Base-by-base conservation (phyloP, 1,140 invertebrate species). In the Zaprionus ornatus region DNA sequence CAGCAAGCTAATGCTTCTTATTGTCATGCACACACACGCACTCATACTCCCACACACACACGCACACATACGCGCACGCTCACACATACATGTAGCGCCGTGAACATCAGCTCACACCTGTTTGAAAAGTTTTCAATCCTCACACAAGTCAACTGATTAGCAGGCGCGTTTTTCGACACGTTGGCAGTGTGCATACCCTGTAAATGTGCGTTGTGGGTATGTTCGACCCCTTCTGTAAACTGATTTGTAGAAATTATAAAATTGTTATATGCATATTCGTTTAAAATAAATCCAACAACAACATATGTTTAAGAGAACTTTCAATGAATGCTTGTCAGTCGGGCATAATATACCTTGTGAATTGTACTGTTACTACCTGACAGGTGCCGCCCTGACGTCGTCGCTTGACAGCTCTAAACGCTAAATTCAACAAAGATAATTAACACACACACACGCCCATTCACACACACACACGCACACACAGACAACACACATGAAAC, bases 371-470 rank as follows among this genome's bases (percentile, higher is more conserved):
- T 79, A 63, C 42, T 57, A 62, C 19, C 63, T 77, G 74, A 27
- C 70, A 71, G 54, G 25, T 79, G 74, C 75, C 63, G 61, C 48
- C 56, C 67, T 66, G 55, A 66, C 61, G 64, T 61, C 80, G 48
- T 48, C 40, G 15, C 54, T 77, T 86, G 83, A 87, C 84, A 88
- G 84, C 83, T 80, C 74, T 72, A 88, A 86, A 80, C 50, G 78
- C 81, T 77, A 74, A 84, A 84, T 85, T 77, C 57, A 71, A 80
- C 65, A 65, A 56, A 79, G 67, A 88, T 88, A 87, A 87, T 86
- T 86, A 86, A 80, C 80, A 66, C 67, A 75, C 62, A 76, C 27
- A 76, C 63, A 72, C 35, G 50, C 74, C 9, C 52, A 23, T 65
- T 75, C 50, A 60, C 69, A 52, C 42, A 54, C 37, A 21, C 21